Base-by-base conservation (phyloP, 1,140 invertebrate species). In the Bombus haemorrhoidalis region DNA sequence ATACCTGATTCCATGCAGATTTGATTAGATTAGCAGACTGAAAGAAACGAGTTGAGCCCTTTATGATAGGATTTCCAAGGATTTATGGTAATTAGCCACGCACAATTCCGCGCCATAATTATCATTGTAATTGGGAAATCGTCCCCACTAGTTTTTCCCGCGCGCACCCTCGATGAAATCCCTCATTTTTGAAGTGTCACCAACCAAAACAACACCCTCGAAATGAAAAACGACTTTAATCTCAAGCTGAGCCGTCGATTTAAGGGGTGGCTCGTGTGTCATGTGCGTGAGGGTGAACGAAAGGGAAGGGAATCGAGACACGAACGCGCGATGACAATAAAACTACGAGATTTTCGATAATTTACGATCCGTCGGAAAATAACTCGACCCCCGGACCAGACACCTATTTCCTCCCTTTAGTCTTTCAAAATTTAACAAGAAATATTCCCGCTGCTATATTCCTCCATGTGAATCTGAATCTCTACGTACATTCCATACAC, bases 151-250 rank as follows among this genome's bases (percentile, higher is more conserved):
- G 25, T 72, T 75, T 25, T 37, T 34, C 0, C 32, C 32, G n/a
- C 5, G n/a, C 2, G 5, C 13, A 6, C 64, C 32, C n/a, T 32
- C 22, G 9, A 79, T 62, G 82, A 87, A 66, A 39, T 78, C 34
- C 39, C 28, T 62, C 85, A 85, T 89, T 89, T 89, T 72, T 89
- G 81, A 66, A 41, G 57, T 82, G 81, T 82, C 88, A 89, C 34
- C 73, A n/a, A 43, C 59, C 81, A 77, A 87, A 89, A 87, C 81
- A 87, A 66, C 74, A 73, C 78, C 57, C 81, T 25, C 62, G 73
- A 90, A 76, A 90, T 90, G 88, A 90, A 82, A 90, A 89, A 89
- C 69, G 81, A 81, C 79, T 90, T 90, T 90, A 90, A 90, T 90
- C 88, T 90, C 89, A 85, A 85, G 78, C 81, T 43, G 53, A 85